Evolutionary conservation across 2,113 vertebrate species (phyloP), one percentile per base, ranked within the genome.

Genomic region (Sylvia atricapilla): DNA sequence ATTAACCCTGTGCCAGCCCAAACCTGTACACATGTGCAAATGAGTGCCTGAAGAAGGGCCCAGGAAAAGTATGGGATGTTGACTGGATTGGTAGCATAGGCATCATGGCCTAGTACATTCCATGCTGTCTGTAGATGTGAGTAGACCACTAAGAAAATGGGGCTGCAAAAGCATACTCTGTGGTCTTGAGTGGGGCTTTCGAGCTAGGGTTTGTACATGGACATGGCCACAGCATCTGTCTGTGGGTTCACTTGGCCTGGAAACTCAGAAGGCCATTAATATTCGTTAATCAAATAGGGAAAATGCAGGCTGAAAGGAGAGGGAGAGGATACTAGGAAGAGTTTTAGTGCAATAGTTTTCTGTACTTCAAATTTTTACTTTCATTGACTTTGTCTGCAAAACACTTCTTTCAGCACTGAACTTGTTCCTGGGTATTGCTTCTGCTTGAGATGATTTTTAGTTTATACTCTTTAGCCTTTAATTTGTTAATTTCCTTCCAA

Each of bases 21-120:
- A 70, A 86, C 11, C n/a, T 66, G 18, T 43, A 52, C 17, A 73
- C 0, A 3, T 35, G 9, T 33, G 46, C 50, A 62, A 84, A 44
- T 0, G 5, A 69, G 27, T 30, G 23, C 11, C 2, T 44, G 35
- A 50, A 86, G 72, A 84, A 33, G 35, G 35, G 28, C 13, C 6
- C 17, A 67, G 44, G 66, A 67, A 46, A 56, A 13, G 18, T 70
- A 13, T 53, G 25, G 10, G 27, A 31, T 77, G 15, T 37, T n/a
- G 17, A 3, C 10, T 55, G 33, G 6, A 5, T 63, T 67, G 55
- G 28, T 66, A 72, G 44, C 0, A 0, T 17, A 41, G 39, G 7
- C 18, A 44, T 66, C 22, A 23, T 10, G 6, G 10, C 28, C 31
- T 63, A 55, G 44, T 22, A 15, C 1, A 4, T 67, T 84, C 47